Conservation (phyloP, 2,888 invertebrate genomes). For the Hartigia nigra region DNA sequence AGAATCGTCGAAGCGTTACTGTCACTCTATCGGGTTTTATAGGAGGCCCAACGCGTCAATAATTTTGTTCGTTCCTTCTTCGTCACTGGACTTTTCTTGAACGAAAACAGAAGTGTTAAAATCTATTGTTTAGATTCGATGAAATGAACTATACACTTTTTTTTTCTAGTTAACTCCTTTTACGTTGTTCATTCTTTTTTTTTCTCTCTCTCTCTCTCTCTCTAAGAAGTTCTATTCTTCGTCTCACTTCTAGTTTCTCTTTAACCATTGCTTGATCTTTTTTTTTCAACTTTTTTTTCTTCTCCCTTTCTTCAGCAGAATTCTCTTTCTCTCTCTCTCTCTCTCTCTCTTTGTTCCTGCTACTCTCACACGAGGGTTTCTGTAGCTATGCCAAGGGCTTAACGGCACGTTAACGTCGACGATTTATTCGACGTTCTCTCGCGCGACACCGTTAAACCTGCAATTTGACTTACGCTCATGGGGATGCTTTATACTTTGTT, state of each 20-base stretch:
- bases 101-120: not conserved
- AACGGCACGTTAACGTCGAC: not conserved
- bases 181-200: not conserved
- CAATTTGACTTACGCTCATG: not conserved
- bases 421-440: not conserved
- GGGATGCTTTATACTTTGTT: not conserved
- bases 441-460: not conserved
- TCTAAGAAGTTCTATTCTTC: too few relatives aligned
- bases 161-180: not conserved
- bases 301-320: constrained; percentile 25
- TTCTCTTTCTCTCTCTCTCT: constrained; percentile 6
- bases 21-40: not conserved
- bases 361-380: not conserved
- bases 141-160: not conserved
- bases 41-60: not conserved
- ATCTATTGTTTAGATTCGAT: not conserved
- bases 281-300: constrained; percentile 10
- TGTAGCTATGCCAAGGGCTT: not conserved
- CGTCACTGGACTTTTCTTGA: not conserved
- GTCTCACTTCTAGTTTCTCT: too few relatives aligned
- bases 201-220: not conserved
- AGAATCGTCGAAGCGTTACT: not conserved
- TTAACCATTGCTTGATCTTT: too few relatives aligned
- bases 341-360: constrained; percentile 8
- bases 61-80: not conserved